phyloP scores from a whole-genome alignment of 2,888 invertebrate species.

The Octonoba sinensis region DNA sequence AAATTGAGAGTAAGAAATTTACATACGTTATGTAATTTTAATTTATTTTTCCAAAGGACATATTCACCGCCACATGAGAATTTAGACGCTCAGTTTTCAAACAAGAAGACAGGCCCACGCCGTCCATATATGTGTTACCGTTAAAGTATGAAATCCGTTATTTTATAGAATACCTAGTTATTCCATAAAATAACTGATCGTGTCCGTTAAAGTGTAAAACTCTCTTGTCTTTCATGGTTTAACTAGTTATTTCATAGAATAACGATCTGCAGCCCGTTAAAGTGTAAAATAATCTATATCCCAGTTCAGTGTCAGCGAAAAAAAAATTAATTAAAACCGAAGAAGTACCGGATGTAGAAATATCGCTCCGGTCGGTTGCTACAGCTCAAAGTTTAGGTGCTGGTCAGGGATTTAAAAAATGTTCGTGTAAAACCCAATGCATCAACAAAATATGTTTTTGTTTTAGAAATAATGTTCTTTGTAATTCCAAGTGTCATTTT shows the following conservation, averaged over 20 bases:
- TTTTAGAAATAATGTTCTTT: too few relatives aligned
- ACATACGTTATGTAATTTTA: too few relatives aligned
- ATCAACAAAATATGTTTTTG: conserved; percentile 27
- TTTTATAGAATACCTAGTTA: conserved; percentile 60
- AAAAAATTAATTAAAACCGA: conserved; percentile 58
- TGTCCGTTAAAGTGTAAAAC: conserved; percentile 60
- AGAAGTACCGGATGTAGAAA: conserved; percentile 51
- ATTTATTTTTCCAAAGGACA: too few relatives aligned
- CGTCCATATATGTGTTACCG: conserved; percentile 51
- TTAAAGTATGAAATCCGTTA: conserved; percentile 59
- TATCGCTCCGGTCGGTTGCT: conserved; percentile 45
- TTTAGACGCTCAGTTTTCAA: too few relatives aligned
- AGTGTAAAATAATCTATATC: conserved; percentile 23
- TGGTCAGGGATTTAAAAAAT: conserved; percentile 46
- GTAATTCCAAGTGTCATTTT: too few relatives aligned
- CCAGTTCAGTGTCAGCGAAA: too few relatives aligned
- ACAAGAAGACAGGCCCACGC: too few relatives aligned
- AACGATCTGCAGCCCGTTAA: conserved; percentile 26
- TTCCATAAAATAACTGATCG: conserved; percentile 59
- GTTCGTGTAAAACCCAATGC: conserved; percentile 38
- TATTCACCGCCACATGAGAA: too few relatives aligned
- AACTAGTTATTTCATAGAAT: conserved; percentile 53
- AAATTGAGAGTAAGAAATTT: too few relatives aligned
- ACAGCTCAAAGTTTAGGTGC: conserved; percentile 51
- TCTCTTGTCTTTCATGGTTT: conserved; percentile 56